phyloP scores from a whole-genome alignment of 2,888 invertebrate species.

The Miltochrista miniata region DNA sequence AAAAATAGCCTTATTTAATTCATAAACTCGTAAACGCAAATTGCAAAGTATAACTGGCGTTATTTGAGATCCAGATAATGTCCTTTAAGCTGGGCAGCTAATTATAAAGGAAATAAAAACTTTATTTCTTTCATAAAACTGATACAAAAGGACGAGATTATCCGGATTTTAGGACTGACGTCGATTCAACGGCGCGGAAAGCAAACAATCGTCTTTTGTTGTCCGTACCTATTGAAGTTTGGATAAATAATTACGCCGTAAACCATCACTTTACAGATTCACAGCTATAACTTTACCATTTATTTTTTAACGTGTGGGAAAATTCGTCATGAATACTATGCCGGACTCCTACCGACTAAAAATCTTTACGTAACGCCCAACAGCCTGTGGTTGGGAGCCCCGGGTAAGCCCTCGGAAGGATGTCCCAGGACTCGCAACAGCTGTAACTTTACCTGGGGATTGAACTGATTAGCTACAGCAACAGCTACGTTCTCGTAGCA shows the following conservation, averaged over 20 bases:
- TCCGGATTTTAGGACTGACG: conserved; percentile 73
- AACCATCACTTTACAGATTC: conserved; percentile 72
- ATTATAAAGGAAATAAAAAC: conserved; percentile 70
- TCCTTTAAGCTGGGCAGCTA: conserved; percentile 50
- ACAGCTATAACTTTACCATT: too few relatives aligned
- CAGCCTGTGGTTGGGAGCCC: too few relatives aligned
- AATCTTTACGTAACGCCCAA: too few relatives aligned
- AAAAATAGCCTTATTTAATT: background rate
- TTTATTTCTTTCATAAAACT: conserved; percentile 74
- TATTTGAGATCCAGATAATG: conserved; percentile 33
- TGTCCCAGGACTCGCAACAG: too few relatives aligned
- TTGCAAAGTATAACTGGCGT: conserved; percentile 21
- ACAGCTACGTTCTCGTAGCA: conserved; percentile 1
- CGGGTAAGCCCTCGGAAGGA: too few relatives aligned
- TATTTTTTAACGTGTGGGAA: too few relatives aligned
- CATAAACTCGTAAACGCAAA: conserved; percentile 12
- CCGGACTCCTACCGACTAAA: too few relatives aligned
- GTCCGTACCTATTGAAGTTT: conserved; percentile 70
- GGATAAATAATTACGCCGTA: conserved; percentile 74
- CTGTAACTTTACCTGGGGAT: conserved; percentile 45
- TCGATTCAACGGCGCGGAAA: conserved; percentile 70
- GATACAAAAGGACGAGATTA: conserved; percentile 75
- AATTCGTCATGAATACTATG: too few relatives aligned
- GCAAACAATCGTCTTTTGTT: conserved; percentile 80
- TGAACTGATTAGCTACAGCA: conserved; percentile 54